A percentile compares a stretch with the other conserved stretches of the same genome.
These are phyloP conservation scores for Diplosoma virens DNA, from an alignment of 23 tunicate genomes.

Conservation along the genomic window DNA sequence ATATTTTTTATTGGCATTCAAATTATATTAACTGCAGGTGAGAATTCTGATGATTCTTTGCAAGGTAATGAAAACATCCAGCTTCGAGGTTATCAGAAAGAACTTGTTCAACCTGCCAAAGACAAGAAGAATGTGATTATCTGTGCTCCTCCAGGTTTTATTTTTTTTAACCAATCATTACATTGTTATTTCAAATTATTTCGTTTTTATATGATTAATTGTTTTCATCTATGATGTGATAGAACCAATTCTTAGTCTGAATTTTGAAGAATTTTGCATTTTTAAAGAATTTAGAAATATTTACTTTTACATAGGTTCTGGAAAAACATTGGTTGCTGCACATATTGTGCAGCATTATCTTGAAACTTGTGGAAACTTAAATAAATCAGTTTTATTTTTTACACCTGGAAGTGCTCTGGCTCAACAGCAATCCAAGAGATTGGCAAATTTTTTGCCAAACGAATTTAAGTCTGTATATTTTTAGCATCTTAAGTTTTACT, in stretches of 20 bases:
- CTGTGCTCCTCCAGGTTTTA: constrained; percentile 1
- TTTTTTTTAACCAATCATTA: too few species aligned
- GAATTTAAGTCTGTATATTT: neutral
- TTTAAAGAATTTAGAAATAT: too few species aligned
- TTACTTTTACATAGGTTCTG: too few species aligned
- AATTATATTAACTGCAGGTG: too few species aligned
- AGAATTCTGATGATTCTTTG: too few species aligned
- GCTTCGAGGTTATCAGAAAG: constrained; percentile 2
- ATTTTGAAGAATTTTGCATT: too few species aligned
- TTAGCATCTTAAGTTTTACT: too few species aligned
- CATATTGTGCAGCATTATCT: constrained; percentile 1
- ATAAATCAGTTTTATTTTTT: constrained; percentile 29
- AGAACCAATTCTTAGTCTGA: too few species aligned
- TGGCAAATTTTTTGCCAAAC: constrained; percentile 5
- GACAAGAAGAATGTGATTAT: neutral
- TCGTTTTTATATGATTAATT: too few species aligned
- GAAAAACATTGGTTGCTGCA: constrained; percentile 43
- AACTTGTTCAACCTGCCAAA: neutral
- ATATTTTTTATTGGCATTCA: too few species aligned
- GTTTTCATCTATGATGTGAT: too few species aligned
- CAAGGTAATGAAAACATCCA: neutral
- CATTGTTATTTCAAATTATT: too few species aligned
- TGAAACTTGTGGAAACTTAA: neutral
- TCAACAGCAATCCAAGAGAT: constrained; percentile 30
- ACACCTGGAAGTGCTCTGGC: constrained; percentile 38